These are phyloP conservation scores for Ifrita kowaldi DNA, from an alignment of 2,113 vertebrate genomes.

Conservation along the genomic window DNA sequence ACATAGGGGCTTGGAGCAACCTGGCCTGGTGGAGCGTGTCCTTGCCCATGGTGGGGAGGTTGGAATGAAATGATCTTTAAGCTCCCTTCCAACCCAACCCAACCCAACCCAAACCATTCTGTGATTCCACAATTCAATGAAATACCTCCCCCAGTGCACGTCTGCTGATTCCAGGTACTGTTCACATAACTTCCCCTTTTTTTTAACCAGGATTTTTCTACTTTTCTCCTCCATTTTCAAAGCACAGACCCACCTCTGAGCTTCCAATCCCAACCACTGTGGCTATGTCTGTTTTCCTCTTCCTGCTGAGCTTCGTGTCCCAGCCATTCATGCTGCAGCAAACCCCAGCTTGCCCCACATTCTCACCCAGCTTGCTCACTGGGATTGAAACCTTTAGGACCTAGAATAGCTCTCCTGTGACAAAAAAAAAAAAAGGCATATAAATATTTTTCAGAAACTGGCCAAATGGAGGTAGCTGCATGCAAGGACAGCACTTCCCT, in stretches of 20 bases:
- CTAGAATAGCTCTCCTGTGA: not conserved
- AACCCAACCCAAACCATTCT: not conserved
- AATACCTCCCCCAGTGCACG: not conserved
- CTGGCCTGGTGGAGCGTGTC: too few relatives aligned
- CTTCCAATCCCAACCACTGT: not conserved
- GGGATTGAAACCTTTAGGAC: not conserved
- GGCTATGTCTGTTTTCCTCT: not conserved
- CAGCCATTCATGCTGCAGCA: rapidly evolving
- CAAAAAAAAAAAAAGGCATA: not conserved
- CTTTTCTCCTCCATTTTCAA: not conserved
- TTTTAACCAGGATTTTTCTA: not conserved
- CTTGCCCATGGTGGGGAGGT: not conserved
- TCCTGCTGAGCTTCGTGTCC: not conserved
- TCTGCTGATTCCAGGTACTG: not conserved
- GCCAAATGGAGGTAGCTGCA: not conserved
- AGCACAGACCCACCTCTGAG: not conserved
- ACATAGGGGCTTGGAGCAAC: not conserved
- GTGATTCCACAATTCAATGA: not conserved
- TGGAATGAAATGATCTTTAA: not conserved
- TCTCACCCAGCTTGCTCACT: not conserved
- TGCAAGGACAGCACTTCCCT: not conserved
- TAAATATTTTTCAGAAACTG: not conserved
- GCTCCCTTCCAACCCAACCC: not conserved
- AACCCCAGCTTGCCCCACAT: not conserved
- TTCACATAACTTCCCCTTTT: not conserved